A percentile compares a stretch with the other conserved stretches of the same genome.
Evolutionary conservation across 2,113 vertebrate species (phyloP).

Genomic region (Turnix velox): DNA sequence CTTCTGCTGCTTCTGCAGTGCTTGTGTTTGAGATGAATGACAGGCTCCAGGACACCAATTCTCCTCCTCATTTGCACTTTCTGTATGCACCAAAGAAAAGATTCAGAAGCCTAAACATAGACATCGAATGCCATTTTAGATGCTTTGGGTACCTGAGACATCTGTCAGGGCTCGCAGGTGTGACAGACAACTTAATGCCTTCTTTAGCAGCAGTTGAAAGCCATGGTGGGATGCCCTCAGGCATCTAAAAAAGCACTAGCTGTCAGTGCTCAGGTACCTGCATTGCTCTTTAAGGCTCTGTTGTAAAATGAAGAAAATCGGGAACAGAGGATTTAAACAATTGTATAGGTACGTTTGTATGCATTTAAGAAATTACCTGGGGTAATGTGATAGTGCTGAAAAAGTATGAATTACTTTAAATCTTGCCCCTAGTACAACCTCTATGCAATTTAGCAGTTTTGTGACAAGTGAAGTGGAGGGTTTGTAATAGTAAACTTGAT

Average conservation of each 20-base stretch:
- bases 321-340: not conserved
- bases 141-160: constrained; percentile 21
- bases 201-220: constrained; percentile 4
- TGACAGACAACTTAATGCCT: constrained; percentile 44
- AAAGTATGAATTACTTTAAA: not conserved
- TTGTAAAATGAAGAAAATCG: not conserved
- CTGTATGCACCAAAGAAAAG: not conserved
- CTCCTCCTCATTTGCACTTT: not conserved
- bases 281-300: not conserved
- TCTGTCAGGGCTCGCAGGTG: constrained; percentile 37
- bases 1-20: not conserved
- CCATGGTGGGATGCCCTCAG: not conserved
- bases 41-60: not conserved
- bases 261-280: not conserved
- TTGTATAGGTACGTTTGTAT: not conserved
- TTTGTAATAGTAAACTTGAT: not conserved
- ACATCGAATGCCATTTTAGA: not conserved
- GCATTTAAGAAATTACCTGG: not conserved
- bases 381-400: not conserved
- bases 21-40: not conserved
- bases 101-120: not conserved
- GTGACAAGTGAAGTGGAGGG: not conserved
- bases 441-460: not conserved
- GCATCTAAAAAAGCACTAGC: not conserved
- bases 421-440: not conserved